Conservation (phyloP, 1,140 invertebrate species). For the Zaprionus kolodkinae region DNA sequence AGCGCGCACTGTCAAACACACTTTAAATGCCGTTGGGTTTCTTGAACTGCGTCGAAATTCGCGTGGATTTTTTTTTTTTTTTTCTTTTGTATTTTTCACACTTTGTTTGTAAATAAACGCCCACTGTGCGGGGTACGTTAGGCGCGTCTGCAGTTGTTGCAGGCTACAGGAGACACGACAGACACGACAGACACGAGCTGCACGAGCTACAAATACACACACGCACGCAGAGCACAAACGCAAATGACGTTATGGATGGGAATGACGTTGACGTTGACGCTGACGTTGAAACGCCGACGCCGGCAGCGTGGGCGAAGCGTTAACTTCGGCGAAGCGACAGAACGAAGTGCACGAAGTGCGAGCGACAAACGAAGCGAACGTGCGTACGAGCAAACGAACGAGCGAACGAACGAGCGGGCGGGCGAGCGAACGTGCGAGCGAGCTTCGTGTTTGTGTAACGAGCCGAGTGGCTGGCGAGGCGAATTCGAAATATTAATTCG, state of each 20-base stretch:
- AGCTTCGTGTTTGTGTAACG: neutral
- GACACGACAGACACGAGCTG: no score
- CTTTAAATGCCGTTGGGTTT: conserved; percentile 29
- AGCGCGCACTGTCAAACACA: conserved; percentile 54
- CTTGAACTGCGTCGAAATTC: conserved; percentile 24
- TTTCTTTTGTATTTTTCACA: neutral
- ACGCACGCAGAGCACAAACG: conserved; percentile 27
- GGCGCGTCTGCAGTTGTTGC: no score
- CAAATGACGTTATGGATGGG: conserved; percentile 65
- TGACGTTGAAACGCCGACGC: neutral
- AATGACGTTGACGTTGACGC: conserved; percentile 50
- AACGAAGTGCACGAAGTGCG: no score
- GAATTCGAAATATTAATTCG: conserved; percentile 24
- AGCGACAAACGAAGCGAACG: conserved; percentile 21
- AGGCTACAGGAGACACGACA: no score
- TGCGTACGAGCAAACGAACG: neutral
- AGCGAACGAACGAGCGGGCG: conserved; percentile 7
- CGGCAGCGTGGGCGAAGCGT: conserved; percentile 29
- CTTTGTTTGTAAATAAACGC: conserved; percentile 43
- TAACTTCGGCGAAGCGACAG: conserved; percentile 9
- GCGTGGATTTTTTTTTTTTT: neutral
- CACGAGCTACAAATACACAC: conserved; percentile 27
- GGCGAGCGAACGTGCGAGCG: conserved; percentile 25
- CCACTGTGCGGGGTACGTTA: conserved; percentile 14
- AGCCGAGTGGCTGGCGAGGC: conserved; percentile 22